Conservation (phyloP, 2,797 vertebrate genomes). For the Rhinogobio ventralis region DNA sequence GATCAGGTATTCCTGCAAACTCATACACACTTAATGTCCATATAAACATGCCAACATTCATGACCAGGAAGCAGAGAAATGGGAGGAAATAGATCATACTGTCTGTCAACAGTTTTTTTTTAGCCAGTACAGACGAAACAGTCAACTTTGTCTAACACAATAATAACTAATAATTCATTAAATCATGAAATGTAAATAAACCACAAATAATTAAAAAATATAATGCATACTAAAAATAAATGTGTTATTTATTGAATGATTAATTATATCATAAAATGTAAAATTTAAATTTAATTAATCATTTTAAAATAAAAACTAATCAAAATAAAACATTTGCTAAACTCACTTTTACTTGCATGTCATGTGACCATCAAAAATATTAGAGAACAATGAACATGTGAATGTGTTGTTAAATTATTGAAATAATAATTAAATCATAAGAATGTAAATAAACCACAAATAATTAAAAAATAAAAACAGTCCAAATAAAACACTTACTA, state of each 20-base stretch:
- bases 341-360: too few species aligned
- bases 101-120: not conserved
- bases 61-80: not conserved
- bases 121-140: not conserved
- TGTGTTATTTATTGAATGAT: not conserved
- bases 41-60: slow-evolving; percentile 65
- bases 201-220: not conserved
- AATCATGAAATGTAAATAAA: not conserved
- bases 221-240: not conserved
- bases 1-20: slow-evolving; percentile 73
- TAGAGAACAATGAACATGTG: too few species aligned
- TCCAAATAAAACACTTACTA: too few species aligned
- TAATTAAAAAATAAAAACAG: too few species aligned
- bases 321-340: too few species aligned
- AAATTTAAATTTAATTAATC: too few species aligned
- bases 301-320: too few species aligned
- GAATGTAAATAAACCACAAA: too few species aligned
- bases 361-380: too few species aligned
- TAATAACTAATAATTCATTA: not conserved
- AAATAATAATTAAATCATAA: too few species aligned
- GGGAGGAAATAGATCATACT: not conserved
- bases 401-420: too few species aligned
- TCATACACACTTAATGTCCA: slow-evolving; percentile 31
- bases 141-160: not conserved
- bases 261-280: too few species aligned